These are phyloP conservation scores for Micrastur ruficollis DNA, from an alignment of 2,797 vertebrate genomes.

Conservation along the genomic window DNA sequence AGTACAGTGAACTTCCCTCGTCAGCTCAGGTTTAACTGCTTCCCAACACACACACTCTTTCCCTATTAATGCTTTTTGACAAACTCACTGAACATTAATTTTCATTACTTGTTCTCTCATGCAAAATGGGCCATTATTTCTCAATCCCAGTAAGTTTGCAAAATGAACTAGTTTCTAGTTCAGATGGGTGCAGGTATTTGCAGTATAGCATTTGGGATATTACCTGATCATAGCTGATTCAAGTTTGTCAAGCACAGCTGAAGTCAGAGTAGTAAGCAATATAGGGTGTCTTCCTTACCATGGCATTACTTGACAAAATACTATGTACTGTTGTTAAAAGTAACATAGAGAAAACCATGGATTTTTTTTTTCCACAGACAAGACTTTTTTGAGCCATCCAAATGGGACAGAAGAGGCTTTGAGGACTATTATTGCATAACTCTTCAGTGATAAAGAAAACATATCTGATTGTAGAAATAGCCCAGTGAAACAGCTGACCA, in stretches of 20 bases:
- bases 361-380: neutral
- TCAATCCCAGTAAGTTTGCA: neutral
- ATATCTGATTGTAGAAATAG: neutral
- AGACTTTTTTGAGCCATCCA: neutral
- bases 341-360: neutral
- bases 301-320: neutral
- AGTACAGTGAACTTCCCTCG: neutral
- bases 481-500: neutral
- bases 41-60: neutral
- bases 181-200: neutral
- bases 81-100: constrained; percentile 31
- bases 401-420: neutral
- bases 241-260: neutral
- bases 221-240: neutral
- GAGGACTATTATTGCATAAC: neutral
- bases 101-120: neutral
- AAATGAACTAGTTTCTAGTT: neutral
- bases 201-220: neutral
- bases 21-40: constrained; percentile 20
- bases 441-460: neutral
- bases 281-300: neutral
- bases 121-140: constrained; percentile 4
- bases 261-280: neutral
- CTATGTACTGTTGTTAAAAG: neutral
- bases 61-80: constrained; percentile 14